Percentiles rank a stretch among this genome's conserved stretches.
Evolutionary conservation across 2,113 vertebrate genomes (phyloP).

Genomic region (Centropus bengalensis): DNA sequence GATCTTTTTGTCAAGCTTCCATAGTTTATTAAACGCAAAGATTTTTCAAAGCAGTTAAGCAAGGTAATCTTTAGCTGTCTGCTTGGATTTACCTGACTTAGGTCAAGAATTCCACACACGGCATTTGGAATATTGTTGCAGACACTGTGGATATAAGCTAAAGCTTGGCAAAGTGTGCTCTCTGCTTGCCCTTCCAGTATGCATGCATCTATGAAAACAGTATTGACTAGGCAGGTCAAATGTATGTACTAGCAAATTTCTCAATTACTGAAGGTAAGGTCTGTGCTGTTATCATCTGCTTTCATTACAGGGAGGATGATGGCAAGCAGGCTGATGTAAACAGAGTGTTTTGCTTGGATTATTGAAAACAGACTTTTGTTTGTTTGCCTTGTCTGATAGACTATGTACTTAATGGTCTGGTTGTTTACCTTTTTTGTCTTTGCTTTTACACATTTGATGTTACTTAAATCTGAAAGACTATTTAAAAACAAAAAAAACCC

Average conservation of each 20-base stretch:
- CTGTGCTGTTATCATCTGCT: neutral
- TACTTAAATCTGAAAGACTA: neutral
- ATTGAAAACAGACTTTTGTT: neutral
- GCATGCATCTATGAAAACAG: neutral
- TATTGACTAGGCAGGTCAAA: slow-evolving; percentile 8
- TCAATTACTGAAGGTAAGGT: neutral
- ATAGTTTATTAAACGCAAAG: slow-evolving; percentile 20
- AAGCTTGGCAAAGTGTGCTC: neutral
- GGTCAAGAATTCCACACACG: slow-evolving; percentile 20
- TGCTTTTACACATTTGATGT: neutral
- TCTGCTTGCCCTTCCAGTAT: neutral
- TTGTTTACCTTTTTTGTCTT: neutral
- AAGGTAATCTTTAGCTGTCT: slow-evolving; percentile 49
- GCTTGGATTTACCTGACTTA: slow-evolving; percentile 23
- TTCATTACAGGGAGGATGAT: neutral
- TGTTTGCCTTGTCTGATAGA: neutral
- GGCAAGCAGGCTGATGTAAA: neutral
- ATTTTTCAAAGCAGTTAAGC: slow-evolving; percentile 19
- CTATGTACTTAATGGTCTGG: neutral
- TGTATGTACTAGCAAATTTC: neutral
- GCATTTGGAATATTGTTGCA: neutral
- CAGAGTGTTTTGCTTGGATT: neutral
- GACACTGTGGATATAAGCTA: neutral
- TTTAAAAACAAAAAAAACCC: neutral
- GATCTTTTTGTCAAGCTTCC: slow-evolving; percentile 46